Base-by-base conservation (phyloP, 2,888 invertebrate genomes). In the Amphimallon solstitiale region DNA sequence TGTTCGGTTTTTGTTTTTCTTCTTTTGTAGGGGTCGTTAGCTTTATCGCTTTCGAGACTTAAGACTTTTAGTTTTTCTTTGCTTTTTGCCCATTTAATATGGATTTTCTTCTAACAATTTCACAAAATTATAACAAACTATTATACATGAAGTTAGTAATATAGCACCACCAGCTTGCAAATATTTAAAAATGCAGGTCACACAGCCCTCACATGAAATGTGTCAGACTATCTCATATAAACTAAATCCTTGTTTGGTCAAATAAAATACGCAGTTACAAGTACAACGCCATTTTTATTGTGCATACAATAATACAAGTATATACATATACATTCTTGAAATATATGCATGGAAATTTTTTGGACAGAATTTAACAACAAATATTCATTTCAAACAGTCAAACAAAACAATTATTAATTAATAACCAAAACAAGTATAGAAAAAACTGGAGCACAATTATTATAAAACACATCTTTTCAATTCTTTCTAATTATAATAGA, bases 221-320 rank as follows among this genome's bases (percentile, higher is more conserved):
- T n/a, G n/a, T n/a, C 12, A 10, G 9, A 35, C 34, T 45, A 14
- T 12, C 12, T 45, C 12, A 23, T 10, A 19, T 14, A 19, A 61
- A 48, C 17, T 7, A 14, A 46, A 12, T 14, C n/a, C n/a, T n/a
- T n/a, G n/a, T n/a, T n/a, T n/a, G n/a, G n/a, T n/a, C n/a, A n/a
- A 54, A 37, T 15, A 17, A 56, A 56, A 15, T 38, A 61, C 35
- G 45, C 34, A 15, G 48, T 29, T 64, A 72, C 73, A 73, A 75
- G 71, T 81, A 82, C 82, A 82, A 82, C 81, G 81, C 81, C 82
- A 83, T 81, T 80, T 82, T 82, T 82, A 82, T 82, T 83, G 83
- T 82, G 83, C 82, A 83, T 83, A 83, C 82, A 81, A 81, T 81
- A 81, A 82, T 82, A 83, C 82, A 82, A 80, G 82, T 83, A 83